A percentile compares a stretch with the other conserved stretches of the same genome.
Conservation (phyloP, 1,140 invertebrate species). For the Psix sp. region DNA sequence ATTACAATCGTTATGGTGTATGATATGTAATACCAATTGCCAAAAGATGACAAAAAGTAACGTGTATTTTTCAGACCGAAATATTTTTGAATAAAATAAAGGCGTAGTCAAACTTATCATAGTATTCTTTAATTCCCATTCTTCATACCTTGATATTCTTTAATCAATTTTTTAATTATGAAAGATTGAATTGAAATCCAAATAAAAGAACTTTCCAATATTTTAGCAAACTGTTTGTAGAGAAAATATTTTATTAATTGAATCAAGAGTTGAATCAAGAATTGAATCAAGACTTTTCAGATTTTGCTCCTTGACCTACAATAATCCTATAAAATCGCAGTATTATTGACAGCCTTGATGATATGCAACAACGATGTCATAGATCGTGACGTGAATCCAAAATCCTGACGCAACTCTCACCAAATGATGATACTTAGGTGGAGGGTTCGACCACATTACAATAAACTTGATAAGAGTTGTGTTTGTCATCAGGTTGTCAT, state of each 20-base stretch:
- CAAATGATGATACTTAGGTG: conserved; percentile 56
- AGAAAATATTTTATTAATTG: neutral
- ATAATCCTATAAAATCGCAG: conserved; percentile 13
- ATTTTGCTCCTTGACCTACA: conserved; percentile 55
- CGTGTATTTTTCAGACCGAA: conserved; percentile 74
- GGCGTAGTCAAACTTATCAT: conserved; percentile 61
- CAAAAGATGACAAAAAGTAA: conserved; percentile 65
- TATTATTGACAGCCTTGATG: conserved; percentile 49
- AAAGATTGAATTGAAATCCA: too few species aligned
- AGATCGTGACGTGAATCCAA: conserved; percentile 57
- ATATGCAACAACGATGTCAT: conserved; percentile 42
- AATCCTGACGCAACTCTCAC: conserved; percentile 62
- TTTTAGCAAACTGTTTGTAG: too few species aligned
- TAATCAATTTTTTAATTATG: too few species aligned
- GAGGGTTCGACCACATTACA: conserved; percentile 44
- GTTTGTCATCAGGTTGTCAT: conserved; percentile 35
- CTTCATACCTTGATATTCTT: too few species aligned
- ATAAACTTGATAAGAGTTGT: conserved; percentile 42
- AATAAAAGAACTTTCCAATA: too few species aligned
- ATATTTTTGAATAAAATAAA: conserved; percentile 76
- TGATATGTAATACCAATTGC: conserved; percentile 67
- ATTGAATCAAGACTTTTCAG: neutral
- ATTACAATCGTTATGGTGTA: conserved; percentile 64
- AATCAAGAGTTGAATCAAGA: neutral
- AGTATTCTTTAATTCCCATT: too few species aligned